Base-by-base conservation (phyloP, 2,797 vertebrate species). In the Xenentodon cancila region DNA sequence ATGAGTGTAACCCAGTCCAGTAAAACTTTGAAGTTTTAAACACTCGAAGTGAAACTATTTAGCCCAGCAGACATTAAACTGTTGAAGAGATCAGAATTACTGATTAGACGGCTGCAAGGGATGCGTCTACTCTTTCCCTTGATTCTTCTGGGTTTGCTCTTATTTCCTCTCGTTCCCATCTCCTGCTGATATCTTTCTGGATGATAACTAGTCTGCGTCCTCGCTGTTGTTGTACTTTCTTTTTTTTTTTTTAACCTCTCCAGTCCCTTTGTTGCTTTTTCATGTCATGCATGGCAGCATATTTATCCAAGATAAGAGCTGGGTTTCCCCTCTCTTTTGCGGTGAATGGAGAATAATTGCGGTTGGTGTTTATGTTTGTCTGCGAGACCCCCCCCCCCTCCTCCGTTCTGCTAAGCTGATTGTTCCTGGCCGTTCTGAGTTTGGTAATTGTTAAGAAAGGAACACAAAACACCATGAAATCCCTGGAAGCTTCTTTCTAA, bases 251-350 rank as follows among this genome's bases (percentile, higher is more conserved):
- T n/a, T 13, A 3, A 48, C 3, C 57, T 42, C 68, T 77, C 69
- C 80, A 84, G 89, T 87, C 81, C 80, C 74, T 80, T 54, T 89
- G 86, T 89, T 88, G 82, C 68, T 88, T 86, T 91, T 88, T 89
- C 79, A 90, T 90, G 86, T 86, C 85, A 90, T 85, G 87, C 89
- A 85, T 79, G 60, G 74, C 80, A 19, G 88, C 75, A 25, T 92
- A 91, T 93, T 92, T 93, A 88, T 88, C 81, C 75, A 84, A 91
- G 91, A 93, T 90, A 91, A 86, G 81, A 56, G 65, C 73, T 79
- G 84, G 81, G 70, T 89, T 92, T 91, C 87, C 89, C 90, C 89
- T 71, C 61, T 71, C 74, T 79, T 46, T 72, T 84, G 79, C 68
- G 77, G 61, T 81, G 81, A 89, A 92, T 88, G 77, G 80, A 85